Conservation (phyloP, 1,140 invertebrate genomes). For the Cataglyphis hispanica region DNA sequence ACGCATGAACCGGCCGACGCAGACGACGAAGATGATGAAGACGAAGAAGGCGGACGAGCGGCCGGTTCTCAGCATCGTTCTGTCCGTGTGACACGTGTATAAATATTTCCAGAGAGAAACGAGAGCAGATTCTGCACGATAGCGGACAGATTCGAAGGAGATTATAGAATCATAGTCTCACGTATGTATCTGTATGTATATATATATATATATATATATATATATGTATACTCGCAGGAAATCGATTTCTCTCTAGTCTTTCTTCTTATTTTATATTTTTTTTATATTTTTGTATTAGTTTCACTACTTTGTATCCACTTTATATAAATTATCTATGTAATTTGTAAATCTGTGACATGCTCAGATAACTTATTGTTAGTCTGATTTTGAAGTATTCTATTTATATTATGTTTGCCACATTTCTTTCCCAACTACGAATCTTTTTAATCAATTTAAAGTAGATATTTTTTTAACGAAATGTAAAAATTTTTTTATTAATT, state of each 20-base stretch:
- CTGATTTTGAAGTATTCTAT: not conserved
- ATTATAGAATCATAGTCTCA: conserved; percentile 34
- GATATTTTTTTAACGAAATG: not conserved
- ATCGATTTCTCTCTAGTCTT: conserved; percentile 1
- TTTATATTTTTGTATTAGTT: not conserved
- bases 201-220: not conserved
- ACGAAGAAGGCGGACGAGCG: conserved; percentile 12
- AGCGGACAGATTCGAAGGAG: conserved; percentile 1
- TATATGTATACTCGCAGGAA: not conserved
- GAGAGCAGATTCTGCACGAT: conserved; percentile 40
- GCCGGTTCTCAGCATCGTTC: conserved; percentile 46
- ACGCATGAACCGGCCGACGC: conserved; percentile 18
- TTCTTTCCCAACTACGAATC: not conserved
- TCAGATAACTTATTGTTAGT: not conserved
- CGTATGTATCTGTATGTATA: not conserved
- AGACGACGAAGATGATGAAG: conserved; percentile 10
- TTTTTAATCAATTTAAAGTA: not conserved
- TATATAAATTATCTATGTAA: not conserved
- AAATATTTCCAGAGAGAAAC: conserved; percentile 65
- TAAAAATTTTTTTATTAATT: too few species aligned
- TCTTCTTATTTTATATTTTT: not conserved
- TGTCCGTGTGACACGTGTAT: conserved; percentile 37
- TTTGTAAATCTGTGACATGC: not conserved
- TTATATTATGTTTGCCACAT: not conserved
- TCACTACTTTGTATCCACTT: not conserved